A percentile compares a stretch with the other conserved stretches of the same genome.
Evolutionary conservation across 2,888 invertebrate genomes (phyloP).

Genomic region (Pterostichus madidus): DNA sequence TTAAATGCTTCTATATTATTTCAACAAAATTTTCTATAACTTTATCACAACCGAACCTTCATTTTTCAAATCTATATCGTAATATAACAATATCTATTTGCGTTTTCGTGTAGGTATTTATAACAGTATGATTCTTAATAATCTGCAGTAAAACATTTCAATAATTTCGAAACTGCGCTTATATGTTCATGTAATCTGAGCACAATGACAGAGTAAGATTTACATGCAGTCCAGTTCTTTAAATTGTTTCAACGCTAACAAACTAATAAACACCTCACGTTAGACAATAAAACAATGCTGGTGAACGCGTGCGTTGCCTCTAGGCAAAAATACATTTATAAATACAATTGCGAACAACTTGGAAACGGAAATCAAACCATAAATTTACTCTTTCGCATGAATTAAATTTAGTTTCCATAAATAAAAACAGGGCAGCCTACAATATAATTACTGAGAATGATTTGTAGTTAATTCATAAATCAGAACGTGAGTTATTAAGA

Average conservation of each 20-base stretch:
- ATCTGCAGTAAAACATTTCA: not conserved
- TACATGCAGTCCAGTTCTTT: slow-evolving; percentile 42
- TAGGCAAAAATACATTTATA: slow-evolving; percentile 35
- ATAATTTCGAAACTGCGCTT: slow-evolving; percentile 44
- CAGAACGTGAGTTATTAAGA: not conserved
- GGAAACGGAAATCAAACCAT: slow-evolving; percentile 46
- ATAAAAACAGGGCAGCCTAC: not conserved
- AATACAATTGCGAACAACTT: slow-evolving; percentile 41
- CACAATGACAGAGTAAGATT: slow-evolving; percentile 46
- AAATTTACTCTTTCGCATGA: slow-evolving; percentile 26
- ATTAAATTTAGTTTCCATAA: slow-evolving; percentile 45
- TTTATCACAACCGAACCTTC: too few relatives aligned
- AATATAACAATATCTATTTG: too few relatives aligned
- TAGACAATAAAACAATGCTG: slow-evolving; percentile 57
- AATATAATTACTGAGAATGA: slow-evolving; percentile 21
- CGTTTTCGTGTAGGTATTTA: too few relatives aligned
- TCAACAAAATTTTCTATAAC: too few relatives aligned
- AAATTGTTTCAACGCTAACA: slow-evolving; percentile 60
- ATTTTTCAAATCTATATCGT: too few relatives aligned
- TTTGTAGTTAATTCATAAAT: slow-evolving; percentile 22
- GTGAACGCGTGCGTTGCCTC: slow-evolving; percentile 41
- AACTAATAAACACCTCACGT: slow-evolving; percentile 63
- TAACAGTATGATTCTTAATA: not conserved
- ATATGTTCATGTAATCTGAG: slow-evolving; percentile 38
- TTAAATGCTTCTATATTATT: too few relatives aligned